Percentiles rank a stretch among this genome's conserved stretches.
phyloP scores from a whole-genome alignment of 2,888 invertebrate species.

The Patella depressa region DNA sequence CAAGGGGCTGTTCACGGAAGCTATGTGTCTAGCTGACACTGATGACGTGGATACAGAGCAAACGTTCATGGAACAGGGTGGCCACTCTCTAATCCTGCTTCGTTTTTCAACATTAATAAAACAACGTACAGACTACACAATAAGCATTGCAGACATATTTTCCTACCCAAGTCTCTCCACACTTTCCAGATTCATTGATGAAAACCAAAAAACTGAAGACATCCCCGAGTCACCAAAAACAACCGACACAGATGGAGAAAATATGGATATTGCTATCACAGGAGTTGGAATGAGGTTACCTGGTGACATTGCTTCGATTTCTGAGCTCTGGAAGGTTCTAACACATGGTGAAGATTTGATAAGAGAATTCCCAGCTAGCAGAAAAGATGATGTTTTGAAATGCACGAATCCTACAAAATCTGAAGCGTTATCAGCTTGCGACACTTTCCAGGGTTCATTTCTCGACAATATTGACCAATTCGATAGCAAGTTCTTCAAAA shows the following conservation, averaged over 20 bases:
- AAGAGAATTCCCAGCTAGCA: background rate
- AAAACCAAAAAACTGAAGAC: background rate
- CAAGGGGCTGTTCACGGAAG: background rate
- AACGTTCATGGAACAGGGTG: slow-evolving; percentile 3
- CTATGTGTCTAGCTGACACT: background rate
- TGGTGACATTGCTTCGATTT: background rate
- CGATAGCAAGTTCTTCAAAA: background rate
- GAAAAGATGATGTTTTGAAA: background rate
- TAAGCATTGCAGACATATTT: background rate
- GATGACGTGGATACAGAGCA: background rate
- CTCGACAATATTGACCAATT: background rate
- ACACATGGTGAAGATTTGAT: background rate
- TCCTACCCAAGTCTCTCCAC: background rate
- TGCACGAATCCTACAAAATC: background rate
- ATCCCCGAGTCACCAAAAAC: background rate
- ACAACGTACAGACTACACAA: background rate
- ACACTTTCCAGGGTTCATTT: slow-evolving; percentile 1
- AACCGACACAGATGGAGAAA: background rate
- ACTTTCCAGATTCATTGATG: background rate
- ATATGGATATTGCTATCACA: background rate
- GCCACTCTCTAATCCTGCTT: background rate
- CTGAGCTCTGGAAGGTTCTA: background rate
- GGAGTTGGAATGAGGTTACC: background rate
- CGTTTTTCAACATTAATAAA: background rate
- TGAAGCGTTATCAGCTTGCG: background rate